A percentile compares a stretch with the other conserved stretches of the same genome.
phyloP scores from a whole-genome alignment of 2,797 vertebrate genomes.

The Paedocypris micromegethes region DNA sequence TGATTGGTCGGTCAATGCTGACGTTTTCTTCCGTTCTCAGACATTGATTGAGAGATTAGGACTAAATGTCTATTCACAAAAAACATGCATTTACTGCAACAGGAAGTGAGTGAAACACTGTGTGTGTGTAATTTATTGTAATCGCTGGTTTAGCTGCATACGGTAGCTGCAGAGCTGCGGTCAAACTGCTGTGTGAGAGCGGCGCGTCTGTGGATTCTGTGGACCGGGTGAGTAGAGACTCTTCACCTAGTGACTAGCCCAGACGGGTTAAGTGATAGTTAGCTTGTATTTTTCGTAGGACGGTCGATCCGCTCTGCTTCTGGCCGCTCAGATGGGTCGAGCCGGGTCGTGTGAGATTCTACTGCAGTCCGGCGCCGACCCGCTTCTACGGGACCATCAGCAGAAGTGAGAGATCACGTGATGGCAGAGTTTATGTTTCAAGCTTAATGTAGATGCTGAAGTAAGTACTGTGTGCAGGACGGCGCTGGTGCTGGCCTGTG shows the following conservation, averaged over 20 bases:
- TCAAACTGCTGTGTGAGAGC: slow-evolving; percentile 78
- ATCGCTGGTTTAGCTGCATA: slow-evolving; percentile 27
- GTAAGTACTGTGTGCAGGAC: slow-evolving; percentile 61
- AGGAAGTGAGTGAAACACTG: too few relatives aligned
- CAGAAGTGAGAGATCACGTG: slow-evolving; percentile 64
- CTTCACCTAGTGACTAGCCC: too few relatives aligned
- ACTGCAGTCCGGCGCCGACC: slow-evolving; percentile 70
- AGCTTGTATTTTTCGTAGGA: slow-evolving; percentile 60
- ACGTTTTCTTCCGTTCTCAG: too few relatives aligned
- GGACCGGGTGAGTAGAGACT: slow-evolving; percentile 66
- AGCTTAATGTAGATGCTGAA: neutral
- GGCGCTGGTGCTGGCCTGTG: slow-evolving; percentile 79
- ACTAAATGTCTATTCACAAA: too few relatives aligned
- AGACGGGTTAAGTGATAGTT: too few relatives aligned
- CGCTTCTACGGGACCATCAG: slow-evolving; percentile 76
- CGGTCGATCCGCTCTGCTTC: slow-evolving; percentile 71
- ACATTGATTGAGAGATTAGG: too few relatives aligned
- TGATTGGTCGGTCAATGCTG: too few relatives aligned
- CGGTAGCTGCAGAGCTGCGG: slow-evolving; percentile 69
- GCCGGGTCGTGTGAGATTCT: slow-evolving; percentile 74
- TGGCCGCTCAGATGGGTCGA: slow-evolving; percentile 79
- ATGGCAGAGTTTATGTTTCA: neutral
- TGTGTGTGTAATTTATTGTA: too few relatives aligned
- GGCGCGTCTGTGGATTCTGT: slow-evolving; percentile 71
- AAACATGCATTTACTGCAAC: too few relatives aligned